Conservation (phyloP, 2,113 vertebrate genomes). For the Leptocoma aspasia region DNA sequence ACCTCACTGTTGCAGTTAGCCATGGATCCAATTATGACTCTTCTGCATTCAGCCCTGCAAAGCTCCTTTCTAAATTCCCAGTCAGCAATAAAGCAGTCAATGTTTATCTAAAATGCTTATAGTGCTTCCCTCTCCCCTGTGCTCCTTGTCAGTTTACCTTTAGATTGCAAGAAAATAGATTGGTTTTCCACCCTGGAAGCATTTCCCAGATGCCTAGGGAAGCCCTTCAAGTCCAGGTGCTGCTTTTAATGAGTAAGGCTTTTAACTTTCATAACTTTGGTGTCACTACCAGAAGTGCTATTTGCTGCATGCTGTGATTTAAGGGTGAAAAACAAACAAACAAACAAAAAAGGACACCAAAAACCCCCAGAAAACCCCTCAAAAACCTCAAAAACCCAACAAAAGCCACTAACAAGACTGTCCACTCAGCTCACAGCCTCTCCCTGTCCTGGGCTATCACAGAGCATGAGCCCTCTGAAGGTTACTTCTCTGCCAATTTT, state of each 20-base stretch:
- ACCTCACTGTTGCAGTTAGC: neutral
- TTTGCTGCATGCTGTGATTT: neutral
- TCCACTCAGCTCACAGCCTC: neutral
- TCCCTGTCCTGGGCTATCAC: neutral
- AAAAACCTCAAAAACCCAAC: neutral
- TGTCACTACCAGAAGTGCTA: neutral
- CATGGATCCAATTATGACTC: neutral
- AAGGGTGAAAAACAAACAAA: neutral
- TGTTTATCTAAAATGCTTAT: neutral
- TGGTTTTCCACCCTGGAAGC: neutral
- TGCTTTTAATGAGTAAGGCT: neutral
- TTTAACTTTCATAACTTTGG: neutral
- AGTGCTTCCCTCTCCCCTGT: neutral
- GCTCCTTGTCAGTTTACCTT: neutral
- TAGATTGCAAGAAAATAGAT: neutral
- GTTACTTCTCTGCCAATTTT: slow-evolving; percentile 14
- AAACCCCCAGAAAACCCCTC: neutral
- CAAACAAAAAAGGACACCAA: neutral
- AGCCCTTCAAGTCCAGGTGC: neutral
- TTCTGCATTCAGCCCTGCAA: neutral
- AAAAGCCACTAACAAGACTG: neutral
- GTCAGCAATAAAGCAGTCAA: neutral
- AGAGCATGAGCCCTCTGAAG: neutral
- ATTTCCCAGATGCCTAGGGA: neutral
- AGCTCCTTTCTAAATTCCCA: neutral